These are phyloP conservation scores for Anoplopoma fimbria DNA, from an alignment of 2,113 vertebrate species.

Conservation along the genomic window DNA sequence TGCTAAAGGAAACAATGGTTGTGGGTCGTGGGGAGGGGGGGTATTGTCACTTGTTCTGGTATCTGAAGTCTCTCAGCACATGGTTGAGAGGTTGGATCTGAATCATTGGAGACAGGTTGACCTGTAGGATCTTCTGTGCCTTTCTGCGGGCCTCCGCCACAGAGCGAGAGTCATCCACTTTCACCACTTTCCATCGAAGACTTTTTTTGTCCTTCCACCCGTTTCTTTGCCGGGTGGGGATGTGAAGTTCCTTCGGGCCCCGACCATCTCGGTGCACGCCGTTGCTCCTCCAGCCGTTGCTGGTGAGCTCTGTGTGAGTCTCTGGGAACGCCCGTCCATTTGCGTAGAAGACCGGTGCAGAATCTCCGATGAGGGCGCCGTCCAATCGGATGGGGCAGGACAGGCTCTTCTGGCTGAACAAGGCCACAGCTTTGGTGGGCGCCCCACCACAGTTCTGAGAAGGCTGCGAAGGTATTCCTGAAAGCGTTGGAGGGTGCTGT, in stretches of 20 bases:
- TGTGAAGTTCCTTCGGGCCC: conserved; percentile 43
- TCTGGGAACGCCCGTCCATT: conserved; percentile 69
- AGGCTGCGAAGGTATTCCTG: conserved; percentile 80
- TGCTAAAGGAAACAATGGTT: conserved; percentile 32
- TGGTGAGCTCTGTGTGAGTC: conserved; percentile 72
- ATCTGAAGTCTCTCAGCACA: conserved; percentile 72
- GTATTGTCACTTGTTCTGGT: conserved; percentile 63
- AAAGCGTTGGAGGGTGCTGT: conserved; percentile 61
- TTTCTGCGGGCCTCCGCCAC: conserved; percentile 75
- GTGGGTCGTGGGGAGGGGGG: background rate
- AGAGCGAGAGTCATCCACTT: conserved; percentile 76
- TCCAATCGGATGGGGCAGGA: conserved; percentile 75
- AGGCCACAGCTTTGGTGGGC: conserved; percentile 77
- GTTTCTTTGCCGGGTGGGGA: conserved; percentile 38
- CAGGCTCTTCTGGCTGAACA: conserved; percentile 79
- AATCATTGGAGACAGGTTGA: conserved; percentile 77
- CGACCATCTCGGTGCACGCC: conserved; percentile 50
- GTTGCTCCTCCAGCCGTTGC: conserved; percentile 73
- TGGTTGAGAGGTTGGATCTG: conserved; percentile 77
- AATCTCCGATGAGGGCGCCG: conserved; percentile 78
- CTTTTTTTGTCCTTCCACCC: conserved; percentile 67
- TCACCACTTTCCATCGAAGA: conserved; percentile 71
- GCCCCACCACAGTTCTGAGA: conserved; percentile 71
- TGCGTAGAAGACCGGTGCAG: conserved; percentile 71
- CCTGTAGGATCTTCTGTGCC: conserved; percentile 79